phyloP scores from a whole-genome alignment of 2,888 invertebrate species.

The Chloroclystis v-ata region DNA sequence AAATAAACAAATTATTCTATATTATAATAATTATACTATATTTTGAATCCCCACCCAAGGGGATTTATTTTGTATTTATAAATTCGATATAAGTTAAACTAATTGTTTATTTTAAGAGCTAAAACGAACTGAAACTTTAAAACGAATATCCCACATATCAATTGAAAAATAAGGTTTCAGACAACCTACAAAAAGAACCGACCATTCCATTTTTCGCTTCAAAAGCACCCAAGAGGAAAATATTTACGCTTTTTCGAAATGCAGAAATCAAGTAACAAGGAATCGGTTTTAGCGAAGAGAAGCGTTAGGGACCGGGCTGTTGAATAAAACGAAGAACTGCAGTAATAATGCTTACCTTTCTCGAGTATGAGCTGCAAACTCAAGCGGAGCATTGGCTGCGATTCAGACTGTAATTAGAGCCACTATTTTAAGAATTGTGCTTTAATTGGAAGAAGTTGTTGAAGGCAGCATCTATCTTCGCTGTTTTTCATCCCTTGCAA shows the following conservation, averaged over 20 bases:
- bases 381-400: slow-evolving; percentile 37
- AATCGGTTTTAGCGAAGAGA: slow-evolving; percentile 73
- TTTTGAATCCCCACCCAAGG: no score
- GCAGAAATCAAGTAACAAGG: slow-evolving; percentile 78
- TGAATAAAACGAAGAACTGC: slow-evolving; percentile 66
- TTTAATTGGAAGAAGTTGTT: slow-evolving; percentile 15
- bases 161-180: neutral
- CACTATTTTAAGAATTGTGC: slow-evolving; percentile 17
- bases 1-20: no score
- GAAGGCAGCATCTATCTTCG: slow-evolving; percentile 14
- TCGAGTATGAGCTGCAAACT: slow-evolving; percentile 55
- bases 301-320: slow-evolving; percentile 60
- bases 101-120: no score
- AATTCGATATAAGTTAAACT: no score
- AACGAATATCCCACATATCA: no score
- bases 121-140: no score
- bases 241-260: slow-evolving; percentile 77
- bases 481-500: slow-evolving; percentile 7
- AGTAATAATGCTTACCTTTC: slow-evolving; percentile 65
- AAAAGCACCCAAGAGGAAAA: slow-evolving; percentile 72
- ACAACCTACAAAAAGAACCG: slow-evolving; percentile 29
- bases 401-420: slow-evolving; percentile 34
- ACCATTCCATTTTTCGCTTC: slow-evolving; percentile 64
- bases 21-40: no score
- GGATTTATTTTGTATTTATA: no score